Evolutionary conservation across 2,113 vertebrate genomes (phyloP).

Genomic region (Physeter macrocephalus): DNA sequence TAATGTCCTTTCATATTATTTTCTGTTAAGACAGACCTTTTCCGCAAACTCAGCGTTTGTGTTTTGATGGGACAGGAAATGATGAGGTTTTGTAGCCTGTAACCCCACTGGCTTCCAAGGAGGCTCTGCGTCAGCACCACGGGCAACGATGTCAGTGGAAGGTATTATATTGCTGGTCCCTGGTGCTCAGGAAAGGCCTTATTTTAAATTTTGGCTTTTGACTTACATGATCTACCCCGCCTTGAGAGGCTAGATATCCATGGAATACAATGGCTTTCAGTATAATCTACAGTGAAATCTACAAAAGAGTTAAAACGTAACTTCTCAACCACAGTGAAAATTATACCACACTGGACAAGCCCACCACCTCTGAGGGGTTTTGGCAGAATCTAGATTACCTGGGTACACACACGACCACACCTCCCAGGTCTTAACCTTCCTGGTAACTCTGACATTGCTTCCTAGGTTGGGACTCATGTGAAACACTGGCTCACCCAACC

Average conservation of each 20-base stretch:
- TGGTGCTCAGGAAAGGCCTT: background rate
- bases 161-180: background rate
- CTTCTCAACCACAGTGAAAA: background rate
- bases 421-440: background rate
- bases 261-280: background rate
- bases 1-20: background rate
- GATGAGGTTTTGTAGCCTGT: background rate
- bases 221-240: background rate
- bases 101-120: background rate
- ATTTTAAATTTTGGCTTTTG: background rate
- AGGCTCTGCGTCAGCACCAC: background rate
- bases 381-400: background rate
- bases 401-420: background rate
- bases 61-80: background rate
- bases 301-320: background rate
- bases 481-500: background rate
- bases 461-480: accelerated
- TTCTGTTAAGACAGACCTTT: background rate
- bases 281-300: background rate
- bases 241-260: background rate
- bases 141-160: background rate
- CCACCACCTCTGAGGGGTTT: background rate
- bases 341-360: background rate
- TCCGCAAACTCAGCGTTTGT: background rate
- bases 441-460: background rate